Evolutionary conservation across 2,113 vertebrate genomes (phyloP), one percentile per base, ranked within the genome.

Genomic region (Elgaria multicarinata): DNA sequence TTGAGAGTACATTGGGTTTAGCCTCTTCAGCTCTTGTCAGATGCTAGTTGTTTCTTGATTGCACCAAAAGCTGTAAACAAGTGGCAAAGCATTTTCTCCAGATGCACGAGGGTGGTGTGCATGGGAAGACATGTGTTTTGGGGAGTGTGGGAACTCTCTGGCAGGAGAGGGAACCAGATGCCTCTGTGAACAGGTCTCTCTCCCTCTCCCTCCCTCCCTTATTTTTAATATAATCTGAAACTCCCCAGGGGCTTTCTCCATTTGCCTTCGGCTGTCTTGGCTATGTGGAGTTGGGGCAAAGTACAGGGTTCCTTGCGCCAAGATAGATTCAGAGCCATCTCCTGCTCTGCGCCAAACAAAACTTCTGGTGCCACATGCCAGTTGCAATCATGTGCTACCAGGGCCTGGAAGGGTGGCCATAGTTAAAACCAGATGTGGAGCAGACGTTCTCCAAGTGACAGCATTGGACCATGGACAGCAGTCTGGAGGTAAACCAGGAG

Each of bases 1-100:
- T 90, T 86, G 91, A 93, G 93, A 89, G 93, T 92, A 90, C 91
- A 87, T 90, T 87, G 78, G 89, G 86, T 92, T 95, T 93, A 82
- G 89, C 91, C 90, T 86, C 93, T 92, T 85, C 91, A 89, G 91
- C 77, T 81, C 89, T 0, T 75, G 93, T 91, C 88, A 64, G 39
- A 69, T 50, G 83, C 93, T 75, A 88, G 2, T 84, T 92, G 92
- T 90, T 95, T 93, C 91, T 87, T 96, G 93, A 94, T 94, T 91
- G 85, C 82, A 87, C 87, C 86, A 33, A 83, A 81, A 88, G 92
- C 91, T 82, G 91, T 92, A 93, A 92, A 91, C 86, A 83, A 39
- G 67, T 5, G 14, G 69, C 12, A 93, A 92, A 91, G 85, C 93
- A 92, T 94, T 95, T 95, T 95, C 94, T 95, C 94, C 94, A 24